phyloP scores from a whole-genome alignment of 2,888 invertebrate species.

The Biston betularia region DNA sequence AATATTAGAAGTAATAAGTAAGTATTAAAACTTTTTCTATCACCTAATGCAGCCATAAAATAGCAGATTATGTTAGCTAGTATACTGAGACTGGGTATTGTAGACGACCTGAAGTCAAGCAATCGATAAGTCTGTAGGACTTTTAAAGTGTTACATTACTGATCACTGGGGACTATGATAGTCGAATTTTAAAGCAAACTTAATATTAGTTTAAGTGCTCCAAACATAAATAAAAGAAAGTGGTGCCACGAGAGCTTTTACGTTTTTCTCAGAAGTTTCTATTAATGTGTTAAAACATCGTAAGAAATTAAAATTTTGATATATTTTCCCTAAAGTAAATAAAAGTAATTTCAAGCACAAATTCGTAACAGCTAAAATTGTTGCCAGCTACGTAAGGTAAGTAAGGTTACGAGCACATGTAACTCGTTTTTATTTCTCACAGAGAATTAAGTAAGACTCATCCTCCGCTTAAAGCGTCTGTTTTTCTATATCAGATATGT shows the following conservation, averaged over 20 bases:
- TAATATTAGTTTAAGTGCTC: slow-evolving; percentile 24
- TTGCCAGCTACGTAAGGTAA: slow-evolving; percentile 18
- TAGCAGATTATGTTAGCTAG: slow-evolving; percentile 17
- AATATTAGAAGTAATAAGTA: slow-evolving; percentile 8
- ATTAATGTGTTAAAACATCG: not conserved
- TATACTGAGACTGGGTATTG: slow-evolving; percentile 18
- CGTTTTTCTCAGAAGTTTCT: slow-evolving; percentile 13
- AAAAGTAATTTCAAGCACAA: slow-evolving; percentile 5
- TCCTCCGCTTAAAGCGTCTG: slow-evolving; percentile 31
- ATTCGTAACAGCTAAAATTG: slow-evolving; percentile 33
- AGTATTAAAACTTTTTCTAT: slow-evolving; percentile 30
- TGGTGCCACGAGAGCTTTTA: slow-evolving; percentile 24
- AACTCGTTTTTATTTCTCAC: slow-evolving; percentile 44
- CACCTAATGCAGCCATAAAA: slow-evolving; percentile 22
- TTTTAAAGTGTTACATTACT: slow-evolving; percentile 42
- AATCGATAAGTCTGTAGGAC: slow-evolving; percentile 54
- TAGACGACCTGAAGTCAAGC: slow-evolving; percentile 31
- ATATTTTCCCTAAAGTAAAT: slow-evolving; percentile 18
- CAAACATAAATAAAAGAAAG: slow-evolving; percentile 24
- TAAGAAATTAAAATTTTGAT: slow-evolving; percentile 7
- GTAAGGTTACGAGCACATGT: slow-evolving; percentile 13
- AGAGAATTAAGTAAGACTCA: slow-evolving; percentile 21
- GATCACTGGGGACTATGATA: slow-evolving; percentile 34
- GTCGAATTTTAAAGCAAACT: slow-evolving; percentile 48
- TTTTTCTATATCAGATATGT: slow-evolving; percentile 38